Conservation (phyloP, 1,140 invertebrate genomes). For the Acromyrmex echinatior region DNA sequence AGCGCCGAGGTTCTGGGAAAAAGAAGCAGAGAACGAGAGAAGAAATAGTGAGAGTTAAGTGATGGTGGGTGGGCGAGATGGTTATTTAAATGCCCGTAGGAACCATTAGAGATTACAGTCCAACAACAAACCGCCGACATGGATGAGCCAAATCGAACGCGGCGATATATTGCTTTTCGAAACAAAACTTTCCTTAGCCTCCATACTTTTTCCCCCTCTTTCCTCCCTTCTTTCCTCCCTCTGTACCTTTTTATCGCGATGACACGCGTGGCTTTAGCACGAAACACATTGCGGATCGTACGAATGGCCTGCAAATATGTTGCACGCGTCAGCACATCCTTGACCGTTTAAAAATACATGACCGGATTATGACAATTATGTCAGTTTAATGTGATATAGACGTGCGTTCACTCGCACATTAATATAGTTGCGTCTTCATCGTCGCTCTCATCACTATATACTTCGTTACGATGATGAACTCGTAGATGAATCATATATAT, state of each 20-base stretch:
- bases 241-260: background rate
- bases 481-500: slow-evolving; percentile 52
- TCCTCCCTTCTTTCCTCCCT: too few relatives aligned
- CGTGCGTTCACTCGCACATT: background rate
- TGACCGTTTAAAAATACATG: slow-evolving; percentile 32
- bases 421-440: background rate
- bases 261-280: slow-evolving; percentile 13
- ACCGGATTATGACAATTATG: slow-evolving; percentile 43
- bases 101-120: slow-evolving; percentile 77
- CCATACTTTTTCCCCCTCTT: slow-evolving; percentile 27
- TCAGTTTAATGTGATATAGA: slow-evolving; percentile 11
- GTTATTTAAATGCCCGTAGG: slow-evolving; percentile 78
- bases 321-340: slow-evolving; percentile 18
- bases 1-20: slow-evolving; percentile 68
- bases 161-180: slow-evolving; percentile 64
- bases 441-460: background rate
- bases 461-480: slow-evolving; percentile 37
- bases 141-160: slow-evolving; percentile 65
- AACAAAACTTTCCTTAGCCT: slow-evolving; percentile 61
- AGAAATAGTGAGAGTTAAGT: slow-evolving; percentile 72
- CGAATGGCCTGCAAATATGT: background rate
- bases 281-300: background rate
- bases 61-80: slow-evolving; percentile 77
- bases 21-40: slow-evolving; percentile 38
- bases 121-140: slow-evolving; percentile 72